Base-by-base conservation (phyloP, 2,888 invertebrate genomes). In the Oscheius sp. region DNA sequence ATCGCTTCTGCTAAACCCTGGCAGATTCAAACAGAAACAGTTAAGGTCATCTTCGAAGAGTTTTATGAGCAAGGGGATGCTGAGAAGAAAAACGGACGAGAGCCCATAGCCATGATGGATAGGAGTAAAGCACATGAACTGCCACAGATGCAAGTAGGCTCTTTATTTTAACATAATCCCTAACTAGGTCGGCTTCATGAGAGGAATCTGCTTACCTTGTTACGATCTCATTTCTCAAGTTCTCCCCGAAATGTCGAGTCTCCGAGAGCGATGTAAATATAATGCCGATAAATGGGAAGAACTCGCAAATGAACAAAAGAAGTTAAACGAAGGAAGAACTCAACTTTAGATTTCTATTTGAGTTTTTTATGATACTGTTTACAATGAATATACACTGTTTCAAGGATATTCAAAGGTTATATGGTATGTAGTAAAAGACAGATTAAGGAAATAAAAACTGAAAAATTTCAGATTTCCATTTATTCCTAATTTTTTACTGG, bases 1-100 rank as follows among this genome's bases (percentile, higher is more conserved):
- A 92, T 92, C 64, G 92, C 93, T 0, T 91, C 92, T 77, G 91
- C 92, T 0, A 93, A 93, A 85, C 92, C 93, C 0, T 93, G 93
- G 93, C 90, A 91, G 26, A 89, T 92, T 1, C 93, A 93, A 87
- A 90, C 91, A 22, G 90, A 92, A 83, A 92, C 95, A 0, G 93
- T 93, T 1, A 90, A 90, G 83, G 91, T 92, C 6, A 93, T 93
- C 64, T 92, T 92, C 83, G 91, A 92, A 82, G 92, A 92, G 86
- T 92, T 92, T 85, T 92, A 92, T 82, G 91, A 91, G 72, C 92
- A 92, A 77, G 89, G 89, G 0, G 92, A 92, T 85, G 91, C 91
- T 30, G 92, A 92, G 84, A 89, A 90, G 64, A 88, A 88, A 8
- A 90, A 90, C 56, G 92, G 92, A 0, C 89, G 90, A 56, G 89